Percentiles rank a stretch among this genome's conserved stretches.
These are phyloP conservation scores for Ptychobarbus kaznakovi DNA, from an alignment of 2,797 vertebrate genomes.

Conservation along the genomic window DNA sequence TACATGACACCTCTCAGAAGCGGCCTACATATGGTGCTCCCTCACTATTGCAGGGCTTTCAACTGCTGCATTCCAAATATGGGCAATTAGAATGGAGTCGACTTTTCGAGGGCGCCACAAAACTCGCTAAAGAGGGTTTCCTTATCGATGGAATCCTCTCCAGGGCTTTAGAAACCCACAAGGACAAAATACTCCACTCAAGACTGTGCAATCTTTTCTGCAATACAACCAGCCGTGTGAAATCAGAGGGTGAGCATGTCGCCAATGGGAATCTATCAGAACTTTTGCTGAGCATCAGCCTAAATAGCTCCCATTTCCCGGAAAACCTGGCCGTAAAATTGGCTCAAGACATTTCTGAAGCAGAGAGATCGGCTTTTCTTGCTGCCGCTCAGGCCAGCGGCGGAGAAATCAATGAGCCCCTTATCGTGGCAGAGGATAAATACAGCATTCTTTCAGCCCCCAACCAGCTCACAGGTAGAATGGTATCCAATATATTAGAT, in stretches of 20 bases:
- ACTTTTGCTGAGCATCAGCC: conserved; percentile 61
- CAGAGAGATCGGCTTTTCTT: conserved; percentile 56
- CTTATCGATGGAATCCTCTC: conserved; percentile 69
- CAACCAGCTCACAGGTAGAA: conserved; percentile 52
- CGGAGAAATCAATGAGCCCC: conserved; percentile 64
- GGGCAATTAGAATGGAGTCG: conserved; percentile 69
- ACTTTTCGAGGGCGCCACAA: conserved; percentile 58
- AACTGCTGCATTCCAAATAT: conserved; percentile 63
- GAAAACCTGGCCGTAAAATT: conserved; percentile 66
- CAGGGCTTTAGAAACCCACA: conserved; percentile 64
- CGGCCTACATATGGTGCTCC: conserved; percentile 66
- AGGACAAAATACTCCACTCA: conserved; percentile 57
- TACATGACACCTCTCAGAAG: conserved; percentile 61
- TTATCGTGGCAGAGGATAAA: conserved; percentile 59
- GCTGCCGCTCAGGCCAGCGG: conserved; percentile 52
- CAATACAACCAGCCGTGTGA: conserved; percentile 36
- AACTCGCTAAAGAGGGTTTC: conserved; percentile 72
- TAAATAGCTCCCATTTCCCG: conserved; percentile 55
- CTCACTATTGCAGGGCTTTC: conserved; percentile 67
- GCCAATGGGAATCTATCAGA: conserved; percentile 62
- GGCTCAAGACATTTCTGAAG: conserved; percentile 61
- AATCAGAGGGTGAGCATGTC: conserved; percentile 57
- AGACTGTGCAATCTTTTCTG: conserved; percentile 67
- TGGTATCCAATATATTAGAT: conserved; percentile 64
- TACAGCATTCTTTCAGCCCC: conserved; percentile 59